Evolutionary conservation across 2,888 invertebrate species (phyloP).

Genomic region (Ochropleura leucogaster): DNA sequence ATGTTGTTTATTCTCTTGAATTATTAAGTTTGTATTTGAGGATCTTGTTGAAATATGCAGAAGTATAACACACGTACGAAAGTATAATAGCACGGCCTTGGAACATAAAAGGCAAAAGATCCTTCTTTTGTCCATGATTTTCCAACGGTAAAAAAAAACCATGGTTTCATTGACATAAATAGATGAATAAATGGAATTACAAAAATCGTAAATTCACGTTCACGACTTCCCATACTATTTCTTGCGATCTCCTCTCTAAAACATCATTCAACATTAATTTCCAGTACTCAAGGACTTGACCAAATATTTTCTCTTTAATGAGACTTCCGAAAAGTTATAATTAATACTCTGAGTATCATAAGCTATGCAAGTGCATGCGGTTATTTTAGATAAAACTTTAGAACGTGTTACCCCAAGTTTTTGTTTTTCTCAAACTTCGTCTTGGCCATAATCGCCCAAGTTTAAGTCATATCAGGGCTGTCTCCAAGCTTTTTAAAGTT

Average conservation of each 20-base stretch:
- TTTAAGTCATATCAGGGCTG: slow-evolving; percentile 53
- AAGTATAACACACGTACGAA: too few species aligned
- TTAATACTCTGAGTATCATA: slow-evolving; percentile 28
- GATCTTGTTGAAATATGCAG: not conserved
- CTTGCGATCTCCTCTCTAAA: too few species aligned
- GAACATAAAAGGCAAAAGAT: too few species aligned
- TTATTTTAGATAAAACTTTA: slow-evolving; percentile 55
- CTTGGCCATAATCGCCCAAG: slow-evolving; percentile 53
- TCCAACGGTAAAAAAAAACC: too few species aligned
- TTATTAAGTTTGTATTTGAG: slow-evolving; percentile 1
- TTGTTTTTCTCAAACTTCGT: slow-evolving; percentile 57
- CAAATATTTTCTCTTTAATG: slow-evolving; percentile 13
- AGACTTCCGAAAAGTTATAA: slow-evolving; percentile 44
- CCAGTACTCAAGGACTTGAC: not conserved
- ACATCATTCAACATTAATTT: not conserved
- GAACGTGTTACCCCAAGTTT: slow-evolving; percentile 49
- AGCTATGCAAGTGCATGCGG: slow-evolving; percentile 54
- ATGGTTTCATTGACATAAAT: too few species aligned
- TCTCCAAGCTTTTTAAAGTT: not conserved
- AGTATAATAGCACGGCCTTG: too few species aligned
- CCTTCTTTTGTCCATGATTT: too few species aligned
- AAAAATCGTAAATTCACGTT: too few species aligned
- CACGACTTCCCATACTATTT: too few species aligned
- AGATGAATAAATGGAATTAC: too few species aligned
- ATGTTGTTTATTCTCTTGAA: slow-evolving; percentile 22